Conservation (phyloP, 1,140 invertebrate species). For the Halictus rubicundus region DNA sequence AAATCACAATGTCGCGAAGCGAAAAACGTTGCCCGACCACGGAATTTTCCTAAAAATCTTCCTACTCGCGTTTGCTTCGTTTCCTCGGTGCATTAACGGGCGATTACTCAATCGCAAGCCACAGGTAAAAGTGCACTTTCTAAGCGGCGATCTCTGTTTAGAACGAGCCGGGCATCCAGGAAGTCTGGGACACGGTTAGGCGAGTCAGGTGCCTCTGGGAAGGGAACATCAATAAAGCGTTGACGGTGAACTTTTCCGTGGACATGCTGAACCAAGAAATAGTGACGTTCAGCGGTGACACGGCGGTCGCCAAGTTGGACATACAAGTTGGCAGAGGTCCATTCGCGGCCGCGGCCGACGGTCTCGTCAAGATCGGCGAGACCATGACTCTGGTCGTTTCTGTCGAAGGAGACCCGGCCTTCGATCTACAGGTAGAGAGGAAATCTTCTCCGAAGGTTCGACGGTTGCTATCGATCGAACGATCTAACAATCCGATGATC, state of each 20-base stretch:
- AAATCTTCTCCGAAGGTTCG: neutral
- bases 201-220: conserved; percentile 91
- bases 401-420: conserved; percentile 89
- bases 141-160: conserved; percentile 57
- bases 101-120: too few relatives aligned
- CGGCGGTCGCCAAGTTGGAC: conserved; percentile 89
- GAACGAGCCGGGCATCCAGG: conserved; percentile 90
- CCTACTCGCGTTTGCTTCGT: too few relatives aligned
- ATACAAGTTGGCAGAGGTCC: conserved; percentile 90
- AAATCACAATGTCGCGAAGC: too few relatives aligned
- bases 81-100: neutral
- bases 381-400: conserved; percentile 90
- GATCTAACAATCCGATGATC: too few relatives aligned
- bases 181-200: conserved; percentile 90
- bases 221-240: conserved; percentile 88
- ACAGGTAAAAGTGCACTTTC: too few relatives aligned
- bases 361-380: conserved; percentile 91
- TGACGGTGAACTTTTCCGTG: conserved; percentile 88
- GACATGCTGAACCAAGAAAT: conserved; percentile 91
- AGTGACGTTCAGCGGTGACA: conserved; percentile 91
- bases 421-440: conserved; percentile 85
- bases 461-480: too few relatives aligned
- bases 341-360: conserved; percentile 87
- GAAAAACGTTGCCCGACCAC: too few relatives aligned
- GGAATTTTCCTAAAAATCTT: too few relatives aligned